Evolutionary conservation across 2,797 vertebrate species (phyloP).

Genomic region (Syndactyla subalaris): DNA sequence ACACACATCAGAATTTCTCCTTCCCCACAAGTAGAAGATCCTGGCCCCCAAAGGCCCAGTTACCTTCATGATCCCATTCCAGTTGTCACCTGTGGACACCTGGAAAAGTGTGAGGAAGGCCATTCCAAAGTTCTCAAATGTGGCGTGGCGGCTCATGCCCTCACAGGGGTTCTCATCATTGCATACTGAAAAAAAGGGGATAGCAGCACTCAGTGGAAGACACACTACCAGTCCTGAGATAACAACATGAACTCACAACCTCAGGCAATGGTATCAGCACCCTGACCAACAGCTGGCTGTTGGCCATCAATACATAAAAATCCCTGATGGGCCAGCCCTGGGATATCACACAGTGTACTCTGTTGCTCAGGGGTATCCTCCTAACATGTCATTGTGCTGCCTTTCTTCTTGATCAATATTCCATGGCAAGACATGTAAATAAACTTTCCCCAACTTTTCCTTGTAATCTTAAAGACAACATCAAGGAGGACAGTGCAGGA

Average conservation of each 20-base stretch:
- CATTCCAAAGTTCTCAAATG: slow-evolving; percentile 99
- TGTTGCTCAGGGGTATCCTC: neutral
- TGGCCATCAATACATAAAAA: neutral
- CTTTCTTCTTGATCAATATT: neutral
- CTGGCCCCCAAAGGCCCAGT: neutral
- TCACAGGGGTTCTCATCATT: slow-evolving; percentile 95
- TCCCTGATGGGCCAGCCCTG: neutral
- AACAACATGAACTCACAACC: neutral
- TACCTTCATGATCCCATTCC: slow-evolving; percentile 99
- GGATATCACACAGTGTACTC: neutral
- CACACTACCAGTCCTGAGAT: neutral
- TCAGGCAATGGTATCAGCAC: neutral
- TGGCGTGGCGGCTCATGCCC: slow-evolving; percentile 97
- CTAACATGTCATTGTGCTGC: neutral
- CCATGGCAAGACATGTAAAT: neutral
- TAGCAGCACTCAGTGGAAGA: neutral
- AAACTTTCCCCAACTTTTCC: neutral
- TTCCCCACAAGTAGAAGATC: neutral
- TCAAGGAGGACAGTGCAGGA: neutral
- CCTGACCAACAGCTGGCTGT: neutral
- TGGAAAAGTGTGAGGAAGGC: slow-evolving; percentile 98
- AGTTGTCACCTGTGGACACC: slow-evolving; percentile 97
- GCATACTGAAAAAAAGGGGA: slow-evolving; percentile 83
- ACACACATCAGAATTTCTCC: neutral
- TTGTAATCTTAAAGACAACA: neutral